Evolutionary conservation across 2,888 invertebrate species (phyloP).

Genomic region (Amblyjoppa proteus): DNA sequence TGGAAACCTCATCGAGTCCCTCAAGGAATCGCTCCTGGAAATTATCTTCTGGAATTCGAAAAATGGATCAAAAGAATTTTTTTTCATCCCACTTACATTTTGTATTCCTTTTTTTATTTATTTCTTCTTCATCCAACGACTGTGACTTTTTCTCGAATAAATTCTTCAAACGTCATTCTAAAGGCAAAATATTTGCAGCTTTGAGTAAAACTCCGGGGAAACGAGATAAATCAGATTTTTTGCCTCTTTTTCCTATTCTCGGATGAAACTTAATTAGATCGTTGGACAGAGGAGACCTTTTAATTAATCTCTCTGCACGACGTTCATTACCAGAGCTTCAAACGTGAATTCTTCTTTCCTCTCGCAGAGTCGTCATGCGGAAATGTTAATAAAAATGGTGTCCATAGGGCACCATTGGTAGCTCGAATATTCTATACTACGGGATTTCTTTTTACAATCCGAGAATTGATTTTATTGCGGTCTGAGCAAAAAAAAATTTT

Average conservation of each 20-base stretch:
- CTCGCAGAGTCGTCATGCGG: not conserved
- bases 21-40: not conserved
- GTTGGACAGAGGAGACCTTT: not conserved
- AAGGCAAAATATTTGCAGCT: not conserved
- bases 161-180: not conserved
- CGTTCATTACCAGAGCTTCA: not conserved
- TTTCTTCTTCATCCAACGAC: not conserved
- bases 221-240: not conserved
- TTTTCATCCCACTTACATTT: not conserved
- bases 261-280: not conserved
- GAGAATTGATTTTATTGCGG: too few relatives aligned
- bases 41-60: slow-evolving; percentile 1
- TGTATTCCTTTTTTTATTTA: not conserved
- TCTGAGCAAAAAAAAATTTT: too few relatives aligned
- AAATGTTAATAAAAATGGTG: not conserved
- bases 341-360: not conserved
- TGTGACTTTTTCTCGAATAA: not conserved
- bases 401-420: not conserved
- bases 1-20: slow-evolving; percentile 21
- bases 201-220: not conserved
- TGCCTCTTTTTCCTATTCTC: not conserved
- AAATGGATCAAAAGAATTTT: not conserved
- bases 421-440: not conserved
- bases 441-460: too few relatives aligned
- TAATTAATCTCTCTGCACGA: not conserved